Base-by-base conservation (phyloP, 2,797 vertebrate genomes). In the Falco biarmicus region DNA sequence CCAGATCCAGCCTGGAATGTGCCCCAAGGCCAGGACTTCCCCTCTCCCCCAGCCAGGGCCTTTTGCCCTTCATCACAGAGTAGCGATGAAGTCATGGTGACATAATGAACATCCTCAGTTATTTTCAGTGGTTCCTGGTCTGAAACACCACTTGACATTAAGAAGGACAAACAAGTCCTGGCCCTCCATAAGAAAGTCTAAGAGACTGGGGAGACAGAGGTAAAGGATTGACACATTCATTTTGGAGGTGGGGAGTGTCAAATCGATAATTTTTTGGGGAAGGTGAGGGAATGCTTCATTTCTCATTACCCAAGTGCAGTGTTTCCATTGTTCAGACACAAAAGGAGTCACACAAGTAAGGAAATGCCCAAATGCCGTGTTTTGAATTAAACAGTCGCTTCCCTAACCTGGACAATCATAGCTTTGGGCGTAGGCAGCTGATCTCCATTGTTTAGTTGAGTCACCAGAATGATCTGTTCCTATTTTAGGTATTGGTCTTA, bases 181-280 rank as follows among this genome's bases (percentile, higher is more conserved):
- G 12, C n/a, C 28, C 60, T 68, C n/a, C 18, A 6, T 12, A 22
- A 50, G 50, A n/a, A 9, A 37, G 8, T 34, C 7, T 51, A 28
- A 75, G 48, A 73, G 6, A 28, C 13, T 24, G 32, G 37, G 13
- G 69, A 82, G 34, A 22, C 63, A 31, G 48, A 79, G 48, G 7
- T 59, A 77, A 60, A 82, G 50, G 53, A 54, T 54, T 60, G 65
- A 48, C 19, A 2, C 3, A 4, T 82, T 84, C 9, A 13, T 65
- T 53, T 75, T 10, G 7, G 15, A 9, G 8, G 19, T 5, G 8
- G 39, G 3, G 0, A 13, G 12, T 4, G 2, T 48, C 64, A 59
- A 51, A 13, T 54, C 21, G 16, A 18, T 34, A 20, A 34, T 61
- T 61, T 12, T 10, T 39, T 39, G 53, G 45, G 61, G n/a, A 18